Base-by-base conservation (phyloP, 1,140 invertebrate species). In the Thaumetopoea pityocampa region DNA sequence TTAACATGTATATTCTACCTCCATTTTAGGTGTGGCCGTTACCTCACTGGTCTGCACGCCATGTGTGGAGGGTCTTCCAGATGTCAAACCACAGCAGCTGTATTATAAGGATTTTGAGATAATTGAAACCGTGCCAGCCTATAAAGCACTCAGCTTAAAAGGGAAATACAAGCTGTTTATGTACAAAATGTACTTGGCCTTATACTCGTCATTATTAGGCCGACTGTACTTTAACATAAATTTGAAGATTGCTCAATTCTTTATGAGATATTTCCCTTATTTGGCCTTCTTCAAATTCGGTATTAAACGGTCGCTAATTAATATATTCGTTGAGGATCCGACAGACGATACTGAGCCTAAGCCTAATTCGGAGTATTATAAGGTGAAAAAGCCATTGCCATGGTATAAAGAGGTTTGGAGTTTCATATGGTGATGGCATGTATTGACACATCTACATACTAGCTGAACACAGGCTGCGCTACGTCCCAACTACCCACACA, bases 221-320 rank as follows among this genome's bases (percentile, higher is more conserved):
- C 52, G 76, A 4, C 11, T 60, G 6, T 84, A 78, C 24, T 67
- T 82, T 8, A 85, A 83, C 26, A 11, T 66, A 1, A 69, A 76
- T 14, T 83, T 66, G 12, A 45, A 42, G 17, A 58, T 69, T 12
- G 68, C 53, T 30, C 6, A 80, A 4, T 41, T 71, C 3, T 37
- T 86, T 0, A 71, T 84, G 60, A 80, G 72, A 10, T 76, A 83
- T 26, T 80, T 80, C 42, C 83, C 83, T 0, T 86, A 72, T 34
- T 33, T 86, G 17, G 68, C 69, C 0, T 81, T 86, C 53, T 61
- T 65, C 22, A 66, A 60, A 33, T 84, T 76, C 14, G 83, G 83
- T 5, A 35, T 76, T 0, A 63, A 52, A 12, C 20, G 48, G 0
- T 79, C 83, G 0, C 64, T 66, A 5, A 65, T 80, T 0, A 69